These are phyloP conservation scores for Camelus dromedarius DNA, from an alignment of 2,113 vertebrate genomes.

Conservation along the genomic window DNA sequence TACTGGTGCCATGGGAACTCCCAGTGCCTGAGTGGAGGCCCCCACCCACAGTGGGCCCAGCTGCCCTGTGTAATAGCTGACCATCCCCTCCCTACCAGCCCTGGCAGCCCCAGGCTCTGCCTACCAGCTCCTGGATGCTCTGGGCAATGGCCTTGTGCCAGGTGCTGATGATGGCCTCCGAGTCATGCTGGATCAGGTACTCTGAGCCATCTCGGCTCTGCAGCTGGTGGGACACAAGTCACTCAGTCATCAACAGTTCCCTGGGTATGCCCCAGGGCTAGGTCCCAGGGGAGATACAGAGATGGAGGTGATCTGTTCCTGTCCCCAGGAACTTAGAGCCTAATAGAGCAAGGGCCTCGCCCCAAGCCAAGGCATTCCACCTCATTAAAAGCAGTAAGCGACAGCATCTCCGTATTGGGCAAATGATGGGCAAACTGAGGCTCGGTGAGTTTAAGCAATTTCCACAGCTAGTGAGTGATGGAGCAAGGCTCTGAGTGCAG, in stretches of 20 bases:
- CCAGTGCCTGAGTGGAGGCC: not conserved
- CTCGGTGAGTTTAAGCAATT: not conserved
- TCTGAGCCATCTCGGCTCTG: slow-evolving; percentile 92
- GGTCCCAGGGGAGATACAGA: not conserved
- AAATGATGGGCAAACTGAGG: not conserved
- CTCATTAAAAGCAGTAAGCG: not conserved
- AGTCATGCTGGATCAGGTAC: slow-evolving; percentile 96
- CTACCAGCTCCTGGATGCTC: slow-evolving; percentile 91
- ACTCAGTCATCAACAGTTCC: not conserved
- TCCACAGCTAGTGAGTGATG: not conserved
- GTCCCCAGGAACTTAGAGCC: not conserved
- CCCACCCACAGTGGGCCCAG: too few species aligned
- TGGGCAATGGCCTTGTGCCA: slow-evolving; percentile 93
- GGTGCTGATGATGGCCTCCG: slow-evolving; percentile 93
- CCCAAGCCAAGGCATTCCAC: not conserved
- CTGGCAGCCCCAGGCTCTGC: slow-evolving; percentile 85
- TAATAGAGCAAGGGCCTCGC: not conserved
- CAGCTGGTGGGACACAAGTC: slow-evolving; percentile 87
- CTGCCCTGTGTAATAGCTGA: not conserved
- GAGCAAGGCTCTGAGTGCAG: not conserved
- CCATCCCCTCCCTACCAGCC: slow-evolving; percentile 79
- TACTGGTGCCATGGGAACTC: not conserved
- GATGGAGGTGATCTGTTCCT: not conserved
- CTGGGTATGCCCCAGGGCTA: not conserved
- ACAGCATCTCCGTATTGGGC: not conserved